These are phyloP conservation scores for Eleutherodactylus coqui DNA, from an alignment of 2,797 vertebrate species.

Conservation along the genomic window DNA sequence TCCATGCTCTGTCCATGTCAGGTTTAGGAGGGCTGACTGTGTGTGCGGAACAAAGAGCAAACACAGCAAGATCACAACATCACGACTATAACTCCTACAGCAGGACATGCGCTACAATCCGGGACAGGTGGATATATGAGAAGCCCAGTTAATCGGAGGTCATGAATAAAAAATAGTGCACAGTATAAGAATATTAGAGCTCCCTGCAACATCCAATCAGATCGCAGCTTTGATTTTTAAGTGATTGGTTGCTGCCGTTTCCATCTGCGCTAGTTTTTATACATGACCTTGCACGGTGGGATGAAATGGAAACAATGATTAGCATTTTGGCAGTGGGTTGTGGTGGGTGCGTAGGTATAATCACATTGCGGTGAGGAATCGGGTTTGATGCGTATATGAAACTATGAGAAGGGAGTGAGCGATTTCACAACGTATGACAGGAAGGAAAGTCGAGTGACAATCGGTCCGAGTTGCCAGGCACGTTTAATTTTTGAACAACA, in stretches of 20 bases:
- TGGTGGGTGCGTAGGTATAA: not conserved
- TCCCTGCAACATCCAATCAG: not conserved
- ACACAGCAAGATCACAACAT: constrained; percentile 29
- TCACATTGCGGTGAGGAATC: not conserved
- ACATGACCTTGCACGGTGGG: not conserved
- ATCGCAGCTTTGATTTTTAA: not conserved
- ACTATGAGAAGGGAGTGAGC: not conserved
- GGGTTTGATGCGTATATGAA: not conserved
- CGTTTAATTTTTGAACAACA: constrained; percentile 5
- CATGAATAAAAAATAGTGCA: not conserved
- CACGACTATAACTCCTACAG: not conserved
- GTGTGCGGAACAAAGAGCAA: constrained; percentile 27
- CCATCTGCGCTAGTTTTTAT: not conserved
- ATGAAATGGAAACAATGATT: not conserved
- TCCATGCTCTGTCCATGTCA: constrained; percentile 27
- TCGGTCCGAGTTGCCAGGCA: constrained; percentile 61
- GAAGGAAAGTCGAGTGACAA: not conserved
- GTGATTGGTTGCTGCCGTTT: not conserved
- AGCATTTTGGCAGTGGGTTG: not conserved
- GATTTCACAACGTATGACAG: not conserved
- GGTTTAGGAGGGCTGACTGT: constrained; percentile 48
- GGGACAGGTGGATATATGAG: not conserved
- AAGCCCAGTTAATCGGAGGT: not conserved
- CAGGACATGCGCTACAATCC: not conserved
- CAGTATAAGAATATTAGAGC: not conserved